A percentile compares a stretch with the other conserved stretches of the same genome.
Conservation (phyloP, 2,888 invertebrate species). For the Gasteruption jaculator region DNA sequence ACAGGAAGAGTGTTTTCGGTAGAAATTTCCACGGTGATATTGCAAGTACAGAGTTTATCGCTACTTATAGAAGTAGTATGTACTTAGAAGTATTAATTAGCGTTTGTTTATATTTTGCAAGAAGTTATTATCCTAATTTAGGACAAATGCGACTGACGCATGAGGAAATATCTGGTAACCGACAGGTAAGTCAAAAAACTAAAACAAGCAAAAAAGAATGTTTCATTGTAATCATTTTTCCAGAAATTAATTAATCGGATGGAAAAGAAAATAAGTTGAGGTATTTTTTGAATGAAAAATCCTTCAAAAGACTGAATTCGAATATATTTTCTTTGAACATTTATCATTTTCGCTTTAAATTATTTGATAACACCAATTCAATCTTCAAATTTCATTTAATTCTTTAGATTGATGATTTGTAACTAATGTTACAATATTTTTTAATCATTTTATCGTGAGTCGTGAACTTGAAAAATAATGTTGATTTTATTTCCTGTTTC, state of each 20-base stretch:
- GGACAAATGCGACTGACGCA: slow-evolving; percentile 63
- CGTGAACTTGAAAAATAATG: too few species aligned
- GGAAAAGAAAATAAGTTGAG: too few species aligned
- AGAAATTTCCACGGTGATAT: slow-evolving; percentile 63
- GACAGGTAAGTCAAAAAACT: slow-evolving; percentile 49
- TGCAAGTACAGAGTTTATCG: slow-evolving; percentile 60
- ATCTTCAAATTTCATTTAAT: too few species aligned
- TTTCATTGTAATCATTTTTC: too few species aligned
- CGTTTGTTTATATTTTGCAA: slow-evolving; percentile 73
- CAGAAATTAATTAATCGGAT: too few species aligned
- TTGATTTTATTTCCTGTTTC: slow-evolving; percentile 19
- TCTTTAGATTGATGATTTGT: too few species aligned
- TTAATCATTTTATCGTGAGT: neutral
- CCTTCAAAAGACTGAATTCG: too few species aligned
- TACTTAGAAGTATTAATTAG: slow-evolving; percentile 74
- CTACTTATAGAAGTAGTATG: slow-evolving; percentile 72
- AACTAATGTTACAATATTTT: neutral
- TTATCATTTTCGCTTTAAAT: too few species aligned
- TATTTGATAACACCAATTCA: too few species aligned
- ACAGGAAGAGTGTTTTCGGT: slow-evolving; percentile 75
- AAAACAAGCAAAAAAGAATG: neutral
- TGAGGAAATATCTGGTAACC: slow-evolving; percentile 71
- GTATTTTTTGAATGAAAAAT: too few species aligned
- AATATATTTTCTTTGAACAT: too few species aligned
- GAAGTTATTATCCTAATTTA: slow-evolving; percentile 73